These are phyloP conservation scores for Sphaerophoria taeniata DNA, from an alignment of 2,888 invertebrate genomes.

Conservation along the genomic window DNA sequence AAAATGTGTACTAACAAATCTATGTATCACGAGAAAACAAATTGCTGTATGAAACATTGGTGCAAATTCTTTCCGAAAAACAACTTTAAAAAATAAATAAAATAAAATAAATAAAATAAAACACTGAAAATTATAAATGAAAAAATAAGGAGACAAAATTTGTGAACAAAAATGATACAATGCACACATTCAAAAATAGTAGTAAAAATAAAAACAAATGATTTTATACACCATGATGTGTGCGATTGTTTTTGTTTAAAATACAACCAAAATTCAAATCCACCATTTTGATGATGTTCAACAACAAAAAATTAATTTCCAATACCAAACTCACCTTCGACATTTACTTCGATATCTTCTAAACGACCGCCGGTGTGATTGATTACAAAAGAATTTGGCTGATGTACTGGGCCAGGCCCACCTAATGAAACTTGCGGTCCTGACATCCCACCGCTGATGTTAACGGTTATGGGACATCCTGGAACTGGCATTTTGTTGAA, in stretches of 20 bases:
- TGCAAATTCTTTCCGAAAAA: too few species aligned
- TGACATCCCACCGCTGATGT: constrained; percentile 86
- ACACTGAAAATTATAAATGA: too few species aligned
- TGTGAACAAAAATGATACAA: neutral
- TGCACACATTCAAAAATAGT: constrained; percentile 61
- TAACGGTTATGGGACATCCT: constrained; percentile 95
- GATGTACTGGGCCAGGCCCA: constrained; percentile 89
- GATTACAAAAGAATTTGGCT: constrained; percentile 88
- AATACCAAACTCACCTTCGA: constrained; percentile 89
- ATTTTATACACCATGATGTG: constrained; percentile 52
- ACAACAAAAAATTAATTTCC: constrained; percentile 29
- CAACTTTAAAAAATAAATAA: too few species aligned
- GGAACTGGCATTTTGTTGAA: constrained; percentile 96
- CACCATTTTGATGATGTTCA: constrained; percentile 55
- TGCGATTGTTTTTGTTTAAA: constrained; percentile 55
- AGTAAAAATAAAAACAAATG: constrained; percentile 33
- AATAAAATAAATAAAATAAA: too few species aligned
- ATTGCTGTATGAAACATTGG: too few species aligned
- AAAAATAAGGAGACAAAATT: too few species aligned
- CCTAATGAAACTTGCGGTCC: constrained; percentile 89
- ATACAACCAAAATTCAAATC: constrained; percentile 53
- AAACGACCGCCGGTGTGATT: constrained; percentile 94
- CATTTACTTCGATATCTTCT: constrained; percentile 97
- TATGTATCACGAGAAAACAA: too few species aligned
- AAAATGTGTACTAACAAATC: too few species aligned